These are phyloP conservation scores for Camelus dromedarius DNA, from an alignment of 2,113 vertebrate genomes.

Conservation along the genomic window DNA sequence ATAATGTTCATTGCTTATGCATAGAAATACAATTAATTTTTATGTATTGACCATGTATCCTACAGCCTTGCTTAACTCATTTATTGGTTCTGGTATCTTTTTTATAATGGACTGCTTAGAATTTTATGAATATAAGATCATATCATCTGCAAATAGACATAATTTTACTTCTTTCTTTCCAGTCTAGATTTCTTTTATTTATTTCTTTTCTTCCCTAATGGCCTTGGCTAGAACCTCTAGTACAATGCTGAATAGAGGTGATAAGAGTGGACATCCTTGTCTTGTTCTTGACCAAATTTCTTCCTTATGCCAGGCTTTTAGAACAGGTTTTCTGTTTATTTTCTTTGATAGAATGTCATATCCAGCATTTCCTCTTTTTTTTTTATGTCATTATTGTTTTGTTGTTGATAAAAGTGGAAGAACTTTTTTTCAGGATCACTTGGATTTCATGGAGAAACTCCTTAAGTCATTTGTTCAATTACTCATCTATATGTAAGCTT, in stretches of 20 bases:
- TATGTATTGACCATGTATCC: neutral
- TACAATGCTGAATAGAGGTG: neutral
- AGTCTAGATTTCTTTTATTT: neutral
- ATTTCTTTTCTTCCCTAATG: neutral
- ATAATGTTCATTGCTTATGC: neutral
- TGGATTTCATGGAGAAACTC: conserved; percentile 92
- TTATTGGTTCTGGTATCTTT: neutral
- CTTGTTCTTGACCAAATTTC: neutral
- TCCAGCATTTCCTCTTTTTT: neutral
- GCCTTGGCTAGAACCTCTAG: neutral
- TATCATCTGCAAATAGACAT: neutral
- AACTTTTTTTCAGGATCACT: conserved; percentile 85
- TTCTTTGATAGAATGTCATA: conserved; percentile 14
- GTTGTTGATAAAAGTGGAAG: conserved; percentile 60
- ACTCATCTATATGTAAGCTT: conserved; percentile 82
- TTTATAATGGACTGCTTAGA: neutral
- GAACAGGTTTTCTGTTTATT: neutral
- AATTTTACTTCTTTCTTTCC: neutral
- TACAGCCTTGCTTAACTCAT: neutral
- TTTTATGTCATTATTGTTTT: neutral
- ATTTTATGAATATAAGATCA: neutral
- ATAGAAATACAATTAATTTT: neutral
- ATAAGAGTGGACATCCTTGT: neutral
- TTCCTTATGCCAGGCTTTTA: neutral
- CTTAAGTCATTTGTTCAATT: conserved; percentile 85